Percentiles rank a stretch among this genome's conserved stretches.
Evolutionary conservation across 2,888 invertebrate genomes (phyloP).

Genomic region (Rotaria magnacalcarata): DNA sequence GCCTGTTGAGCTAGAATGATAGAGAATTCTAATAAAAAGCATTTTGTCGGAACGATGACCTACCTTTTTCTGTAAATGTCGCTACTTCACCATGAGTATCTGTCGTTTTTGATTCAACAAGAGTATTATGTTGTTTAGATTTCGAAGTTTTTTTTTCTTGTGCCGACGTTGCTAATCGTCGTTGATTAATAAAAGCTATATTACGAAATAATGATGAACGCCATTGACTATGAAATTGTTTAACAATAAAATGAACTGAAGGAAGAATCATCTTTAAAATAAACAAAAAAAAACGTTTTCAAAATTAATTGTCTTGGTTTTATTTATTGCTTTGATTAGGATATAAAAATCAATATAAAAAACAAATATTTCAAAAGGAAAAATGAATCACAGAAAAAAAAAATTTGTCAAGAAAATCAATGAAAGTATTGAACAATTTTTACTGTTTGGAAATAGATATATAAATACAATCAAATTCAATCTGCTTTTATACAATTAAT

Average conservation of each 20-base stretch:
- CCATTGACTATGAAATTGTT: background rate
- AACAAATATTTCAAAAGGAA: too few species aligned
- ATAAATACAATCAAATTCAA: too few species aligned
- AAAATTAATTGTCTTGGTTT: too few species aligned
- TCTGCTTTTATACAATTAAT: background rate
- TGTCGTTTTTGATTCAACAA: background rate
- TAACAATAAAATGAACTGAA: background rate
- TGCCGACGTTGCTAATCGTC: background rate
- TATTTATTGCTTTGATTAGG: too few species aligned
- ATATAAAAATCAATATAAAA: too few species aligned
- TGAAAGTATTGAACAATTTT: too few species aligned
- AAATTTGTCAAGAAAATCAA: too few species aligned
- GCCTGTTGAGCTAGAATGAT: constrained; percentile 41
- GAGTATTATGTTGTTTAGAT: background rate
- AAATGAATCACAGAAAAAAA: too few species aligned
- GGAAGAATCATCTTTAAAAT: background rate
- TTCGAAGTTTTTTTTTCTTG: background rate
- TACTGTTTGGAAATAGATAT: too few species aligned
- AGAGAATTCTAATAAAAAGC: background rate
- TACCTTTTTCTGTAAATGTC: background rate
- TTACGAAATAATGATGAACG: background rate
- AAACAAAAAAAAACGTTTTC: too few species aligned
- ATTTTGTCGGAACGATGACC: too few species aligned
- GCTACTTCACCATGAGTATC: background rate
- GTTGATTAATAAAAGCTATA: background rate